phyloP scores from a whole-genome alignment of 2,113 vertebrate genomes.

The Sakesphorus luctuosus region DNA sequence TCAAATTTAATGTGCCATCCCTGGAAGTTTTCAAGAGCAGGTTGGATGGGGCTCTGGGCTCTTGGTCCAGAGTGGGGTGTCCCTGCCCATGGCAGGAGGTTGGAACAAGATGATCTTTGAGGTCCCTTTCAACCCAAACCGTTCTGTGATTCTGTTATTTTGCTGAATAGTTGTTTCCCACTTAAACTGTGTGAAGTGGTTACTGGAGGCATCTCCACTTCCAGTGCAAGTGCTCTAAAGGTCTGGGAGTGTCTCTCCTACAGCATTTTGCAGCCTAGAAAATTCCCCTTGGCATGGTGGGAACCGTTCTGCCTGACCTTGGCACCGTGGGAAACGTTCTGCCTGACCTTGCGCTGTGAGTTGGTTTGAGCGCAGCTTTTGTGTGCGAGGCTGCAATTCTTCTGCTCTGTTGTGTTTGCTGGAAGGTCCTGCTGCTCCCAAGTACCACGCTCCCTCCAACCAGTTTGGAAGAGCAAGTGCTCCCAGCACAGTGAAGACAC shows the following conservation, averaged over 20 bases:
- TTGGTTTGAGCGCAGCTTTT: not conserved
- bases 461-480: slow-evolving; percentile 78
- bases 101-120: not conserved
- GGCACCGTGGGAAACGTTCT: not conserved
- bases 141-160: not conserved
- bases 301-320: accelerated
- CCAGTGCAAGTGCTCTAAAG: not conserved
- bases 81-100: not conserved
- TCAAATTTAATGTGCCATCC: not conserved
- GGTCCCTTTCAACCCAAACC: not conserved
- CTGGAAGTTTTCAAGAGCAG: not conserved
- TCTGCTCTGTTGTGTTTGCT: slow-evolving; percentile 23
- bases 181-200: not conserved
- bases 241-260: not conserved
- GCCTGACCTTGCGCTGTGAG: not conserved
- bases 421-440: slow-evolving; percentile 65
- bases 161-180: not conserved
- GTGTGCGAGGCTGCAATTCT: not conserved
- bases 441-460: slow-evolving; percentile 75
- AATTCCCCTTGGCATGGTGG: accelerated
- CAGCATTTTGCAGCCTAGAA: not conserved
- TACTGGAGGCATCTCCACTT: not conserved
- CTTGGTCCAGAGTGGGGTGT: not conserved
- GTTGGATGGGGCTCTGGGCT: not conserved
- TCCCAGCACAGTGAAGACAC: slow-evolving; percentile 70